Base-by-base conservation (phyloP, 2,888 invertebrate genomes). In the Pristionchus japonicus region DNA sequence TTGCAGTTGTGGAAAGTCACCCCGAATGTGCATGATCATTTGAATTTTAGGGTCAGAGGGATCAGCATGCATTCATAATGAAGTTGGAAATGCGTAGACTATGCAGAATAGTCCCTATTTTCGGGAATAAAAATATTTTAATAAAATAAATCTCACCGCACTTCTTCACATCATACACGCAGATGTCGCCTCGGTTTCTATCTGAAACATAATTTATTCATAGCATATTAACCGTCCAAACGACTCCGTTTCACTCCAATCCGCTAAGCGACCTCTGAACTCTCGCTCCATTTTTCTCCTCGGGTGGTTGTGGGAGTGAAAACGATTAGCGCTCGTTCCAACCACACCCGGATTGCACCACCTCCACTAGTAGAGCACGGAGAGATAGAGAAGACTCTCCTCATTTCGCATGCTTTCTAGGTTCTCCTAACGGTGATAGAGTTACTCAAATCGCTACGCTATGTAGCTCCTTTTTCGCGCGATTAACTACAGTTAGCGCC, bases 151-250 rank as follows among this genome's bases (percentile, higher is more conserved):
- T 43, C 77, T 77, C 43, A 83, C 82, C 82, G 52, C 82, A 83
- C 23, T 83, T 83, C 82, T 83, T 83, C 49, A 83, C 82, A 31
- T 83, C 82, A 15, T 52, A 83, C 17, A 83, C 82, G 11, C 82
- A 83, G 52, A 83, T 83, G 82, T 83, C 82, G 11, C 77, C 77
- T 47, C 77, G 43, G 43, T 77, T 77, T n/a, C 77, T 43, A 47
- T 77, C 77, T 77, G 77, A 23, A 77, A 47, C 27, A n/a, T n/a
- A n/a, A n/a, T n/a, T n/a, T n/a, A n/a, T n/a, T n/a, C n/a, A n/a
- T 77, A 77, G 23, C 77, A 77, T 83, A 70, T 34, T 37, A 37
- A 70, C 40, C 37, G 23, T 13, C 4, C 37, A 70, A 70, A 70
- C 70, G 37, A 9, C n/a, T n/a, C n/a, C 23, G 6, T n/a, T 57